Base-by-base conservation (phyloP, 2,797 vertebrate species). In the Microhierax caerulescens region DNA sequence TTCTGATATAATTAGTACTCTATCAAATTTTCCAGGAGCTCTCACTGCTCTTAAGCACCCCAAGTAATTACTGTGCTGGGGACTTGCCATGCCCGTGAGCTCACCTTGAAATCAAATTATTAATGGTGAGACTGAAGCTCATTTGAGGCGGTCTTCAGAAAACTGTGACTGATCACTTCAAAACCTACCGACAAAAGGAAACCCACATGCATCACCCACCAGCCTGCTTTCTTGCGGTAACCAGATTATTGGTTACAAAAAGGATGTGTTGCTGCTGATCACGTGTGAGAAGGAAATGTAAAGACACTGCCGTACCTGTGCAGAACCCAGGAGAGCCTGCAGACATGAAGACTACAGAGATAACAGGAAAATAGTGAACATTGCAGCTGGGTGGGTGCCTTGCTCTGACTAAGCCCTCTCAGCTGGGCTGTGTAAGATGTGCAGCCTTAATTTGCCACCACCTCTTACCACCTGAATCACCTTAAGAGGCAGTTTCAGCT, bases 31-130 rank as follows among this genome's bases (percentile, higher is more conserved):
- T 95, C 76, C 67, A 94, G 74, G 67, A 92, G 68, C 61, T 90
- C 86, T 92, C 70, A 30, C 54, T 89, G 70, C 93, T 96, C 54
- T 94, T 78, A 92, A 95, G 90, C 69, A 94, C 43, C 67, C 30
- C 57, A 45, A 20, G 77, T 70, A 97, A 95, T 95, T 94, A 92
- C 63, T 64, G 70, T 74, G 88, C 88, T 92, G 95, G 90, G 76
- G 93, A 81, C 90, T 81, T 97, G 93, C 85, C 93, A 93, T 84
- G 88, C 76, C 88, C 90, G 61, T 95, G 91, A 96, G 73, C 80
- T 97, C 91, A 95, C 90, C 93, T 97, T 97, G 94, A 96, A 97
- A 94, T 88, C 65, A 63, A 78, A 84, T 92, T 57, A 96, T 83
- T 88, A 73, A 81, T 23, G 93, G 79, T 21, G n/a, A 15, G 34